phyloP scores from a whole-genome alignment of 2,797 vertebrate genomes.

The Chanos chanos region DNA sequence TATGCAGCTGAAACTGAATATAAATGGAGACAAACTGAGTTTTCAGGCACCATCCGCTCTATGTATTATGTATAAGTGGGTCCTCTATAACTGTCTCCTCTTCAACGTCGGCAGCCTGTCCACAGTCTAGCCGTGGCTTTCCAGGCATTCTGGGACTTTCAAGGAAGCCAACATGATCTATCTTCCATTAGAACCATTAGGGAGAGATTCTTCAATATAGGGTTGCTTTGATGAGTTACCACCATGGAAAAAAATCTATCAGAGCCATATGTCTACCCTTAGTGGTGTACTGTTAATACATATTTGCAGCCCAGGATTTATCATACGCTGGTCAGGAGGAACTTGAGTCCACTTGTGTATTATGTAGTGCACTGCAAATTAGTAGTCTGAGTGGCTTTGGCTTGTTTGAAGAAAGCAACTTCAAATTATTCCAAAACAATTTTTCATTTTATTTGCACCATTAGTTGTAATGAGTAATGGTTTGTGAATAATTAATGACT shows the following conservation, averaged over 20 bases:
- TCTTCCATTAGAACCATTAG: constrained; percentile 65
- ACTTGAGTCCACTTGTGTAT: constrained; percentile 59
- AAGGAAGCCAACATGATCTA: constrained; percentile 45
- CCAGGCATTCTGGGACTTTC: constrained; percentile 10
- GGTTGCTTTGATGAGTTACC: constrained; percentile 47
- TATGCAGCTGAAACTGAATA: constrained; percentile 48
- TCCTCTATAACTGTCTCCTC: constrained; percentile 56
- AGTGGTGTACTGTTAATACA: constrained; percentile 43
- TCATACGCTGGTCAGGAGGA: constrained; percentile 56
- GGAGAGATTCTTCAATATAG: constrained; percentile 39
- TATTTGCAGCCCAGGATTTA: constrained; percentile 53
- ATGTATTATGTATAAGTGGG: constrained; percentile 64
- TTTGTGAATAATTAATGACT: too few species aligned
- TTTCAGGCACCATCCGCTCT: constrained; percentile 46
- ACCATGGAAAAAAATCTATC: constrained; percentile 54
- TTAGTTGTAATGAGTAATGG: too few species aligned
- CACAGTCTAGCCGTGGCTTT: not conserved
- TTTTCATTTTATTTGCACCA: too few species aligned
- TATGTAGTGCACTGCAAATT: constrained; percentile 61
- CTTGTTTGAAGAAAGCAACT: constrained; percentile 50
- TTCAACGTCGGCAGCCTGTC: constrained; percentile 10
- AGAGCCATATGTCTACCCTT: constrained; percentile 61
- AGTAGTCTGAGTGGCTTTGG: constrained; percentile 51
- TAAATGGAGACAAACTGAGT: constrained; percentile 24
- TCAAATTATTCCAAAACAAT: too few species aligned